Evolutionary conservation across 2,113 vertebrate species (phyloP).

Genomic region (Eolophus roseicapilla): DNA sequence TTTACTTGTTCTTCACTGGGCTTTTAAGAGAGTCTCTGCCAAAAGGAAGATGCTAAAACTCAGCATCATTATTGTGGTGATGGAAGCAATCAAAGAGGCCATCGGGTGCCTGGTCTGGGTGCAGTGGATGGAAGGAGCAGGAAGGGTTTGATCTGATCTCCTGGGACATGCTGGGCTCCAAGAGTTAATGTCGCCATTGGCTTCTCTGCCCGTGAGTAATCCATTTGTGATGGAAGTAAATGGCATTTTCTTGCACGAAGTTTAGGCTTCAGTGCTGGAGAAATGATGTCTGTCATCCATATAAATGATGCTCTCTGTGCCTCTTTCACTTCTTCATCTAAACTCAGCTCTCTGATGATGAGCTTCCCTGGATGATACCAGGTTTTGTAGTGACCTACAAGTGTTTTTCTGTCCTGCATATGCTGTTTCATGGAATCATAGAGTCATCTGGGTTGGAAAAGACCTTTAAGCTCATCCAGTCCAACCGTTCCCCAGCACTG

Average conservation of each 20-base stretch:
- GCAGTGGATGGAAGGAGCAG: background rate
- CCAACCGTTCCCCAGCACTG: background rate
- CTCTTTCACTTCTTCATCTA: background rate
- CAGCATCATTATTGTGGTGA: background rate
- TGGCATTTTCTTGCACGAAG: background rate
- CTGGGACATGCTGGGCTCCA: background rate
- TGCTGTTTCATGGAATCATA: background rate
- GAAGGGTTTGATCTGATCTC: background rate
- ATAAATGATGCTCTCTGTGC: background rate
- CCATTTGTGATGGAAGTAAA: conserved; percentile 15
- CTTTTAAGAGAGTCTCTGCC: conserved; percentile 1
- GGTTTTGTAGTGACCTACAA: background rate
- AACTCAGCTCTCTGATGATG: background rate
- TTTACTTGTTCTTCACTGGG: background rate
- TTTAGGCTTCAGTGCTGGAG: background rate
- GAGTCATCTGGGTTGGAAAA: background rate
- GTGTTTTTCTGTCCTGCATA: background rate
- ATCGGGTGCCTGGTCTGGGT: background rate
- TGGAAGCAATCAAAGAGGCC: conserved; percentile 12
- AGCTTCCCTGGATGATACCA: background rate
- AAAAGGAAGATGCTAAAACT: conserved; percentile 20
- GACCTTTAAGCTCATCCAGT: background rate
- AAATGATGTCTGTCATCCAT: background rate
- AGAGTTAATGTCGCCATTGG: background rate
- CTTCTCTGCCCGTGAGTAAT: background rate